Conservation (phyloP, 2,113 vertebrate genomes). For the Brevimyrus niger region DNA sequence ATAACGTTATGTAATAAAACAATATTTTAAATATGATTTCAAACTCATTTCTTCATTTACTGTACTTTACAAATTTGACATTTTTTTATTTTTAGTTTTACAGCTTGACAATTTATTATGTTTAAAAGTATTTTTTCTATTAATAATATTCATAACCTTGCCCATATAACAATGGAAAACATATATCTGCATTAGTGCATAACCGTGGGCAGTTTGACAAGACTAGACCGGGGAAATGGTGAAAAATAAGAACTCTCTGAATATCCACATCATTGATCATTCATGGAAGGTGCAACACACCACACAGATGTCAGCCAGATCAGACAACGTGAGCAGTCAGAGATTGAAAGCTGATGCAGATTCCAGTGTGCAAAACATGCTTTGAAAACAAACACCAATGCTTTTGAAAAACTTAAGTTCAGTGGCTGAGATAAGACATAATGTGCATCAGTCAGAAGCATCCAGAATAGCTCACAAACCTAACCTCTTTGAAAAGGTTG, state of each 20-base stretch:
- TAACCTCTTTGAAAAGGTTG: neutral
- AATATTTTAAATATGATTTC: neutral
- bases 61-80: neutral
- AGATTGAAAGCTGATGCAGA: neutral
- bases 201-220: neutral
- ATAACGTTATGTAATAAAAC: neutral
- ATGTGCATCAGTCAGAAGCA: neutral
- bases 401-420: neutral
- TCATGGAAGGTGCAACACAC: neutral
- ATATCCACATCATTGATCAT: slow-evolving; percentile 5
- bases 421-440: neutral
- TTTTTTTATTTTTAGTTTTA: neutral
- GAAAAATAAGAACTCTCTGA: neutral
- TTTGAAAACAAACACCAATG: neutral
- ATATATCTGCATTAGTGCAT: neutral
- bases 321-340: neutral
- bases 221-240: neutral
- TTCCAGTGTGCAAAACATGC: neutral
- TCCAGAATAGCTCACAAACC: neutral
- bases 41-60: neutral
- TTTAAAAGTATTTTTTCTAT: neutral
- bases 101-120: neutral
- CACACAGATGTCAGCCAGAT: neutral
- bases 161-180: neutral
- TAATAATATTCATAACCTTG: neutral